These are phyloP conservation scores for Sclerurus mexicanus DNA, from an alignment of 2,113 vertebrate species.

Conservation along the genomic window DNA sequence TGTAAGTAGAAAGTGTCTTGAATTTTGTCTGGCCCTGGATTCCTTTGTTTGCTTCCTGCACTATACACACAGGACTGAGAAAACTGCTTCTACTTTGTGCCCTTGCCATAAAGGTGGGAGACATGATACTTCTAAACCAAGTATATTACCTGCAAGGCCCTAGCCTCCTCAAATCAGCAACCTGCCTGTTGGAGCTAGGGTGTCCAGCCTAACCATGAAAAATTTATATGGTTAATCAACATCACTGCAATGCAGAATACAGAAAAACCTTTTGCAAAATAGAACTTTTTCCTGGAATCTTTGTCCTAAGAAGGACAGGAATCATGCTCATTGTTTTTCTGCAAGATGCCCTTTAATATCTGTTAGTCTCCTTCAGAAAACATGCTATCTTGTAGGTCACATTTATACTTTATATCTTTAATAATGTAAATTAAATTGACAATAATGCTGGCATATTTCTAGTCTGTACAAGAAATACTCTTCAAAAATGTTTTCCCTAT, in stretches of 20 bases:
- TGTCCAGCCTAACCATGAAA: neutral
- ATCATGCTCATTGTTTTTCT: neutral
- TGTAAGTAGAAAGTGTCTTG: neutral
- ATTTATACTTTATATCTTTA: neutral
- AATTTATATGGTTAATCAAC: neutral
- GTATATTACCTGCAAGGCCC: neutral
- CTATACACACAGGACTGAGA: rapidly evolving
- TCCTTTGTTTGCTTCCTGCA: neutral
- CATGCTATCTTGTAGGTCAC: neutral
- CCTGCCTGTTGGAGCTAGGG: neutral
- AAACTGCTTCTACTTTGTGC: neutral
- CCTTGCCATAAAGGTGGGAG: neutral
- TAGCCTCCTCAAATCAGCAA: neutral
- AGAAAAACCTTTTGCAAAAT: neutral
- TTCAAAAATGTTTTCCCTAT: neutral
- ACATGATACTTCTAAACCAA: neutral
- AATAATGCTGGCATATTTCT: neutral
- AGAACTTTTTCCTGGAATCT: neutral
- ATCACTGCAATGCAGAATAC: neutral
- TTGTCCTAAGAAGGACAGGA: neutral
- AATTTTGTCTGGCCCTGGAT: neutral
- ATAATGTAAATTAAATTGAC: neutral
- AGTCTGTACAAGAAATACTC: neutral
- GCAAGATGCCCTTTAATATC: neutral
- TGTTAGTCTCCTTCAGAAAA: neutral